A percentile compares a stretch with the other conserved stretches of the same genome.
Evolutionary conservation across 2,797 vertebrate genomes (phyloP).

Genomic region (Meda fulgida): DNA sequence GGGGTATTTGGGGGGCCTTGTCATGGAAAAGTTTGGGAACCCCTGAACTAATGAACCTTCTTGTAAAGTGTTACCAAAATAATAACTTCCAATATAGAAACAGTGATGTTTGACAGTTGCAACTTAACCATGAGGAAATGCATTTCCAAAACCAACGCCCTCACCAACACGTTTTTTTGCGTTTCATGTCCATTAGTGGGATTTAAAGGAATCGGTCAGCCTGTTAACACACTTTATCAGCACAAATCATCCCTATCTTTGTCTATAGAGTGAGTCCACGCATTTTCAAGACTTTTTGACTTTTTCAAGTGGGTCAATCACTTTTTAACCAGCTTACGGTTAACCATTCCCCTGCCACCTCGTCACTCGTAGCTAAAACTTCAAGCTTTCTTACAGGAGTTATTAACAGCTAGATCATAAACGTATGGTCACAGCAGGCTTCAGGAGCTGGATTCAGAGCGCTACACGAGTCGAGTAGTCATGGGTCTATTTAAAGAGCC

Average conservation of each 20-base stretch:
- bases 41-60: too few relatives aligned
- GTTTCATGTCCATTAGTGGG: not conserved
- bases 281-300: not conserved
- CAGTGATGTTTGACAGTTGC: too few relatives aligned
- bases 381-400: not conserved
- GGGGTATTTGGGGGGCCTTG: too few relatives aligned
- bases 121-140: too few relatives aligned
- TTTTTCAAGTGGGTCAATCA: too few relatives aligned
- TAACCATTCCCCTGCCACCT: not conserved
- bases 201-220: not conserved
- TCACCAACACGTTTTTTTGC: not conserved
- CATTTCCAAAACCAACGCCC: too few relatives aligned
- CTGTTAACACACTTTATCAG: not conserved
- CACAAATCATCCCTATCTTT: not conserved
- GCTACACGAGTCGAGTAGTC: conserved; percentile 43
- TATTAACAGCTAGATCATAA: conserved; percentile 43
- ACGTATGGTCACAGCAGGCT: not conserved
- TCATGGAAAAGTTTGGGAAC: too few relatives aligned
- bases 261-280: not conserved
- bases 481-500: conserved; percentile 60
- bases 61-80: too few relatives aligned
- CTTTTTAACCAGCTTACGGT: not conserved
- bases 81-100: too few relatives aligned
- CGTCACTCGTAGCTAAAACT: not conserved
- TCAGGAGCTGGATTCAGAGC: conserved; percentile 35